phyloP scores from a whole-genome alignment of 1,140 invertebrate genomes.

The Caenorhabditis tropicalis region DNA sequence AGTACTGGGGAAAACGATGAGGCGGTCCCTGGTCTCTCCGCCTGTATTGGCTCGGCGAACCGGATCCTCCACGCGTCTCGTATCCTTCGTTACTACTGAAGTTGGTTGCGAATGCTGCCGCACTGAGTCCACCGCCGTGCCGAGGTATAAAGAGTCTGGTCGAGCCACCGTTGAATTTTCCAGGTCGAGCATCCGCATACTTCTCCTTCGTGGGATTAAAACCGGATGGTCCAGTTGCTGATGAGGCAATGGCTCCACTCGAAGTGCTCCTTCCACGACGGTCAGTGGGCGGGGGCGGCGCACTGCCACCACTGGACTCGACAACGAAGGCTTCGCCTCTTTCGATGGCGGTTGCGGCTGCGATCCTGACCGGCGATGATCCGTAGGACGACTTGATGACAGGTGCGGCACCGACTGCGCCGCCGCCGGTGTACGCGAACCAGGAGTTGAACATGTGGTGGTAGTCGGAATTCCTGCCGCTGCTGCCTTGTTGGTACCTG shows the following conservation, averaged over 20 bases:
- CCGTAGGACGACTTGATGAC: constrained; percentile 43
- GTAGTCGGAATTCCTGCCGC: constrained; percentile 48
- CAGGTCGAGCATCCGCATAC: constrained; percentile 39
- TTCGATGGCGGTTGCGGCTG: neutral
- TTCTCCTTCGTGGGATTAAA: constrained; percentile 37
- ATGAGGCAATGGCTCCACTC: neutral
- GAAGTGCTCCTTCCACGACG: constrained; percentile 15
- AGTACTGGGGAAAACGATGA: constrained; percentile 43
- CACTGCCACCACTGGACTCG: neutral
- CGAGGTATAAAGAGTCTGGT: constrained; percentile 28
- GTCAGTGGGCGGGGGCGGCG: constrained; percentile 20
- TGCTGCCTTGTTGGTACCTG: neutral
- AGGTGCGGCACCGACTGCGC: constrained; percentile 33
- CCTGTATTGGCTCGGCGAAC: constrained; percentile 32
- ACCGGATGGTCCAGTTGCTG: neutral
- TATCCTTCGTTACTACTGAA: neutral
- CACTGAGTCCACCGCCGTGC: constrained; percentile 13
- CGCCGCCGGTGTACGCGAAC: constrained; percentile 58
- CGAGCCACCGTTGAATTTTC: constrained; percentile 38
- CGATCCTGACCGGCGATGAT: constrained; percentile 5
- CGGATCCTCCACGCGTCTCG: constrained; percentile 11
- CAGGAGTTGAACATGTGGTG: constrained; percentile 61
- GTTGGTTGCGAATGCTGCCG: constrained; percentile 11
- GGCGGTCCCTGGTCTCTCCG: constrained; percentile 3
- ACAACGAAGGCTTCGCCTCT: constrained; percentile 8